Base-by-base conservation (phyloP, 2,797 vertebrate species). In the Orestias chungarensis region DNA sequence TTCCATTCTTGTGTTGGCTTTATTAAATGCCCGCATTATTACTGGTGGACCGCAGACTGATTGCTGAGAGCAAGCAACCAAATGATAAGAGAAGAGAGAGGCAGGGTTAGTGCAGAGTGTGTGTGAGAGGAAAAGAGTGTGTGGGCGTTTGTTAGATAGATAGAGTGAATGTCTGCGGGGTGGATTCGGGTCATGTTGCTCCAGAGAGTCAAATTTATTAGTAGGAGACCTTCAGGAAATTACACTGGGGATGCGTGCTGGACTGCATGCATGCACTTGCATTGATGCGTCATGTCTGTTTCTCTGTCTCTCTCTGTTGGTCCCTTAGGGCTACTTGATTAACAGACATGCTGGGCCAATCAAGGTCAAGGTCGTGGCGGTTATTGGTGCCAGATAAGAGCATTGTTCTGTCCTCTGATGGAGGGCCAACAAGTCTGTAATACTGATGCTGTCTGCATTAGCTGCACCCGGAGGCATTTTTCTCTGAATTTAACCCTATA, bases 21-120 rank as follows among this genome's bases (percentile, higher is more conserved):
- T 91, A 93, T 92, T 92, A 92, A 92, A 91, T 89, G 85, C 74
- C 70, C 71, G 76, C 82, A 85, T 88, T 87, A 89, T 91, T 75
- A 88, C 79, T 74, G 87, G 87, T 81, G 82, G 89, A 88, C 84
- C 74, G 74, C 79, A 81, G 80, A 71, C 80, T 75, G 84, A 88
- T 86, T 82, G 84, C 75, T 65, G 66, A 84, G 71, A 77, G 83
- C 76, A 85, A 85, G 68, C 27, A 25, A 57, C 55, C 78, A 83
- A 89, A 92, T 90, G 91, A 91, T 83, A 79, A 74, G 76, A 91
- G 84, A 79, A 74, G 76, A 73, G 69, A 73, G 68, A 78, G 67
- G 49, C 64, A 42, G 65, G 18, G 73, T 66, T 47, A 2, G 49
- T 18, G 71, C 38, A 50, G 69, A 23, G 66, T 18, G 8, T 57